These are phyloP conservation scores for Agelas oroides DNA, from an alignment of 37 sponge, comb jelly and placozoan genomes.

Conservation along the genomic window DNA sequence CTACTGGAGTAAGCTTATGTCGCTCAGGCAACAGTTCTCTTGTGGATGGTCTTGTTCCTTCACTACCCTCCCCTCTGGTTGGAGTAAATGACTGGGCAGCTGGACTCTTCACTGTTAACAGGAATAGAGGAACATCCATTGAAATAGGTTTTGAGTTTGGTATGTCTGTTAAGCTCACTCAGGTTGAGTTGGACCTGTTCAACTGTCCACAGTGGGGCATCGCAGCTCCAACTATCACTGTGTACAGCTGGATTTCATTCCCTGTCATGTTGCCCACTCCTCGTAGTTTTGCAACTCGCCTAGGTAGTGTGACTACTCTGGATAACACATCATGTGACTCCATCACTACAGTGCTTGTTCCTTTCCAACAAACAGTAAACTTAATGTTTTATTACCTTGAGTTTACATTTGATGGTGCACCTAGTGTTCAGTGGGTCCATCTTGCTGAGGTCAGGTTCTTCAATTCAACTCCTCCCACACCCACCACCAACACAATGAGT, in stretches of 20 bases:
- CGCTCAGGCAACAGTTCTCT: too few species aligned
- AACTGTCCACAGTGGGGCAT: constrained; percentile 4
- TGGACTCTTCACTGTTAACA: neutral
- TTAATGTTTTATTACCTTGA: too few species aligned
- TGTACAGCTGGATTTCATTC: neutral
- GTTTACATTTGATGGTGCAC: too few species aligned
- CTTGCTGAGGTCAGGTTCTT: constrained; percentile 12
- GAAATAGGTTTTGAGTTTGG: neutral
- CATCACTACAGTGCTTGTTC: neutral
- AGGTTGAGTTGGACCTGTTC: neutral
- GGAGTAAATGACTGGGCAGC: neutral
- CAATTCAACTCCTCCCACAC: neutral
- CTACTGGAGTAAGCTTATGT: too few species aligned
- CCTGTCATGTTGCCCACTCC: too few species aligned
- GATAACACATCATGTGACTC: constrained; percentile 1
- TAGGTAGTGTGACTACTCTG: too few species aligned
- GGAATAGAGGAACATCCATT: neutral
- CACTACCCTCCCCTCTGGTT: too few species aligned
- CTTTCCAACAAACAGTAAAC: neutral
- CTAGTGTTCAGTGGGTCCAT: constrained; percentile 3
- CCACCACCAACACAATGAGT: neutral
- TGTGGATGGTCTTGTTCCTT: too few species aligned
- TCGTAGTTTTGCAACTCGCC: too few species aligned
- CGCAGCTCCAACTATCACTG: constrained; percentile 2
- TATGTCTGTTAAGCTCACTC: neutral